Percentiles rank a stretch among this genome's conserved stretches.
Evolutionary conservation across 2,888 invertebrate genomes (phyloP).

Genomic region (Mechanitis mazaeus): DNA sequence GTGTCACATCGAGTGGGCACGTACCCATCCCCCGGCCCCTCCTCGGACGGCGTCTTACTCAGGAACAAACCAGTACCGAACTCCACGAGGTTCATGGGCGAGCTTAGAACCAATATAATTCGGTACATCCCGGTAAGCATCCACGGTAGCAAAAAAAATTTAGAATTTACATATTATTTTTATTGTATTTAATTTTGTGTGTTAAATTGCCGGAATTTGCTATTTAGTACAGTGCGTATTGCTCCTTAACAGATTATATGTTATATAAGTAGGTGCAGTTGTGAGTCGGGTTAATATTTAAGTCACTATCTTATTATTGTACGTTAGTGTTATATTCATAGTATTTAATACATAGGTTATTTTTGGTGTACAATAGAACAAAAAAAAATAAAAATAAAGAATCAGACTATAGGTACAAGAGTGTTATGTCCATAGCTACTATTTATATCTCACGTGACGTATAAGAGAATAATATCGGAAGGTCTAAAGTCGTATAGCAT

Average conservation of each 20-base stretch:
- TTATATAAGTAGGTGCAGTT: neutral
- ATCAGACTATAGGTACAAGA: too few species aligned
- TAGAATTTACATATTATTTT: constrained; percentile 54
- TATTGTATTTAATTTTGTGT: constrained; percentile 10
- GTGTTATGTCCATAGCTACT: too few species aligned
- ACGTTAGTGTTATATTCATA: neutral
- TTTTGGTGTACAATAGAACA: neutral
- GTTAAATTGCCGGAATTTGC: constrained; percentile 14
- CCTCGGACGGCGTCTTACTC: constrained; percentile 94
- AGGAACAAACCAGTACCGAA: constrained; percentile 95
- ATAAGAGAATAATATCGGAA: constrained; percentile 1
- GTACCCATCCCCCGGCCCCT: constrained; percentile 84
- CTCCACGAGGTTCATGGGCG: constrained; percentile 96
- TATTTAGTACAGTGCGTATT: neutral
- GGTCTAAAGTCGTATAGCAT: constrained; percentile 21
- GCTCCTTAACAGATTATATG: neutral
- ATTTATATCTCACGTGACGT: constrained; percentile 3
- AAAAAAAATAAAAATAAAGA: too few species aligned
- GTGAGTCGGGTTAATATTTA: constrained; percentile 1
- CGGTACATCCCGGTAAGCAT: constrained; percentile 60
- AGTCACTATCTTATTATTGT: neutral
- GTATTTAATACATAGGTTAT: neutral
- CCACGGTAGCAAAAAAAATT: constrained; percentile 72
- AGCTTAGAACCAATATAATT: constrained; percentile 75
- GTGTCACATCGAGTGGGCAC: constrained; percentile 70